Conservation (phyloP, 2,113 vertebrate genomes). For the Anolis sagrei region DNA sequence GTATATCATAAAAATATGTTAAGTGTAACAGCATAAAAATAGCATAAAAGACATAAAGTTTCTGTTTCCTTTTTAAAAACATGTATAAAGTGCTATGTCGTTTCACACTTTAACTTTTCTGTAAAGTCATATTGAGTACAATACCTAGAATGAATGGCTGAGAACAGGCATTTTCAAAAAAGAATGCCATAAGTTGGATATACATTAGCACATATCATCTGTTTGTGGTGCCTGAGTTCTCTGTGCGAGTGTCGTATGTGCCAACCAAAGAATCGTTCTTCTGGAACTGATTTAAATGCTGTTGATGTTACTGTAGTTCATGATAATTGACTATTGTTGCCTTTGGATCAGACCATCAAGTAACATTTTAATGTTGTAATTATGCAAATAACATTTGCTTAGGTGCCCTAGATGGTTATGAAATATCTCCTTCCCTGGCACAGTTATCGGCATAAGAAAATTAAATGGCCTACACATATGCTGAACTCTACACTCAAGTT, state of each 20-base stretch:
- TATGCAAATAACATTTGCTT: neutral
- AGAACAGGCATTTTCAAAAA: neutral
- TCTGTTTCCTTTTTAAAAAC: conserved; percentile 20
- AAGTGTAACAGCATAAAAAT: conserved; percentile 33
- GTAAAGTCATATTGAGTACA: neutral
- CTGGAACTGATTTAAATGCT: conserved; percentile 14
- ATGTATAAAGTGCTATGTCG: conserved; percentile 4
- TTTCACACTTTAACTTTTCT: conserved; percentile 43
- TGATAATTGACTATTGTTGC: conserved; percentile 28
- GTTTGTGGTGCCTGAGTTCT: conserved; percentile 29
- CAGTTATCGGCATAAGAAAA: neutral
- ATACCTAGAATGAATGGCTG: conserved; percentile 1
- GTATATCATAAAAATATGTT: conserved; percentile 48
- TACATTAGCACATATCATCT: neutral
- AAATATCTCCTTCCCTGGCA: neutral
- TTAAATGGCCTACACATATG: neutral
- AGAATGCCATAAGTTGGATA: neutral
- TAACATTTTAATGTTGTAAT: conserved; percentile 29
- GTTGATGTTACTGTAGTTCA: conserved; percentile 7
- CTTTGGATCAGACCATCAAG: conserved; percentile 38
- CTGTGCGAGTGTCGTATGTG: neutral
- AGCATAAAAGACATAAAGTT: conserved; percentile 13
- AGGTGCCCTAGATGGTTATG: neutral
- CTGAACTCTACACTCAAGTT: neutral
- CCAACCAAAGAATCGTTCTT: neutral